Percentiles rank a stretch among this genome's conserved stretches.
Evolutionary conservation across 2,113 vertebrate genomes (phyloP).

Genomic region (Syrmaticus mikado): DNA sequence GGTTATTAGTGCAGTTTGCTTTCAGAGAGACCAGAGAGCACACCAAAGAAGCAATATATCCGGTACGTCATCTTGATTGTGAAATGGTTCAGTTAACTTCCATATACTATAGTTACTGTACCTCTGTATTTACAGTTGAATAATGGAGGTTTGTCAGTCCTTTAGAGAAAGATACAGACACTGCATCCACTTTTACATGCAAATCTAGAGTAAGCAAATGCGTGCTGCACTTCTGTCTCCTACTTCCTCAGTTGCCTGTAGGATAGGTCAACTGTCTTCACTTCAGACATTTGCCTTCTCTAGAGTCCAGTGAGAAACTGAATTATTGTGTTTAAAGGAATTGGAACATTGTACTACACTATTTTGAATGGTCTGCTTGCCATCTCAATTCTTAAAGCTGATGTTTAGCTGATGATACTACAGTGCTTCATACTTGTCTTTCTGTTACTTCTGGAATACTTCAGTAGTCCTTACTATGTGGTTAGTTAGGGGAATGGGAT

Average conservation of each 20-base stretch:
- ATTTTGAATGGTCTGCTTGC: not conserved
- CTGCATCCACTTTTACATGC: not conserved
- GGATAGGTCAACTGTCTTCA: not conserved
- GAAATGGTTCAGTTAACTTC: not conserved
- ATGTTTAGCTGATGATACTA: not conserved
- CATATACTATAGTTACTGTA: not conserved
- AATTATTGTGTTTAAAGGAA: not conserved
- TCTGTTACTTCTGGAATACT: not conserved
- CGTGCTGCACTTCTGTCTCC: not conserved
- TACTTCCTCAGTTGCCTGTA: not conserved
- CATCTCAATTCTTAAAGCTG: not conserved
- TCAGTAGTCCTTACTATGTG: not conserved
- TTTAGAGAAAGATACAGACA: not conserved
- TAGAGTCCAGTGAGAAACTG: not conserved
- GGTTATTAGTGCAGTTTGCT: conserved; percentile 93
- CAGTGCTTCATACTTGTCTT: not conserved
- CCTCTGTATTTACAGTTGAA: not conserved
- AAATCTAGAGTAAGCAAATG: not conserved
- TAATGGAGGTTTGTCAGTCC: not conserved
- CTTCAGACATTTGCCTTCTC: not conserved
- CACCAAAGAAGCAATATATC: conserved; percentile 86
- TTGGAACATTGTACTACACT: not conserved
- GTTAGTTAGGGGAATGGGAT: not conserved
- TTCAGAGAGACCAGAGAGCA: conserved; percentile 93
- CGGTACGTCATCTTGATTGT: conserved; percentile 79